Base-by-base conservation (phyloP, 1,140 invertebrate species). In the Cydia splendana region DNA sequence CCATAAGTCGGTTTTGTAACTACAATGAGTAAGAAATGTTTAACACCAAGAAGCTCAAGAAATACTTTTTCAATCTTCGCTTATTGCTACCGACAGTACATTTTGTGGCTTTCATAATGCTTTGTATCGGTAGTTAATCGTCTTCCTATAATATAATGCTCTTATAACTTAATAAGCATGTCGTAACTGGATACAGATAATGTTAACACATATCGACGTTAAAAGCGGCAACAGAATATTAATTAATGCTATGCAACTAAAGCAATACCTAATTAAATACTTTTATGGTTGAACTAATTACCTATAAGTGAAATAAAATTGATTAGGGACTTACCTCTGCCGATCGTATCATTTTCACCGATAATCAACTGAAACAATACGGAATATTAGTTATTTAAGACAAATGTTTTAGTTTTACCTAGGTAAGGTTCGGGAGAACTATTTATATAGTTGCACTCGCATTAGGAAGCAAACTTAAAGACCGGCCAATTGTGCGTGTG, bases 121-220 rank as follows among this genome's bases (percentile, higher is more conserved):
- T 18, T 53, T 1, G 15, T 53, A 53, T 53, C 51, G n/a, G 6
- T 53, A 53, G 15, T 18, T 18, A 18, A 53, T 53, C 51, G 51
- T 53, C 51, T 53, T 53, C 51, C 51, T 53, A 53, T 53, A 53
- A 53, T n/a, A 53, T 18, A 53, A 53, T n/a, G 51, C 45, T 13
- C 45, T 48, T 48, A 48, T 48, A 48, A 48, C 45, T 48, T 48
- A 13, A 48, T 48, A n/a, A 18, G 51, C 51, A 18, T n/a, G 51
- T 53, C 15, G 45, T 48, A 48, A 48, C 45, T 12, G 12, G 10
- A 53, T 53, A 53, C 10, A 53, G 51, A 53, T 53, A n/a, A 53
- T 53, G 51, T n/a, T 18, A 48, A 48, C 45, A 4, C 13, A 48
- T 48, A 4, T 13, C 45, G 38, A 42, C 38, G 38, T 10, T 42